These are phyloP conservation scores for Zingel zingel DNA, from an alignment of 2,113 vertebrate genomes.

Conservation along the genomic window DNA sequence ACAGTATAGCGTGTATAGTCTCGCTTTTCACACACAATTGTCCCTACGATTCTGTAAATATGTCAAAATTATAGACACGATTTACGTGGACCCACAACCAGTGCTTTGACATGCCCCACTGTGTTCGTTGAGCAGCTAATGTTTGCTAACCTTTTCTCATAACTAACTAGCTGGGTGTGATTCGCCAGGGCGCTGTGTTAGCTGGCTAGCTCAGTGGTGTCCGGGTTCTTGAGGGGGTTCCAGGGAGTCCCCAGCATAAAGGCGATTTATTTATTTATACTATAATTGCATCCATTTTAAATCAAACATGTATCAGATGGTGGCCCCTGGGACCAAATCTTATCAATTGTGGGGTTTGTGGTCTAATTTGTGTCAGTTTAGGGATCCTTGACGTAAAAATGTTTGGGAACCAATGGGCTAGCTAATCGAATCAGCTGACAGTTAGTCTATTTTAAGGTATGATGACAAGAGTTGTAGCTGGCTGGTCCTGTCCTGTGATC, in stretches of 20 bases:
- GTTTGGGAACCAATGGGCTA: too few species aligned
- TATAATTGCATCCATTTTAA: too few species aligned
- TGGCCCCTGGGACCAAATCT: too few species aligned
- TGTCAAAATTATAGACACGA: neutral
- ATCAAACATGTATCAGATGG: too few species aligned
- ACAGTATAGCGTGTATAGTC: neutral
- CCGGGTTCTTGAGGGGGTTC: too few species aligned
- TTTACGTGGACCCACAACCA: neutral
- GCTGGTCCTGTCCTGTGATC: conserved; percentile 33
- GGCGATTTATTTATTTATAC: too few species aligned
- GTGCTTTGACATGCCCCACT: too few species aligned
- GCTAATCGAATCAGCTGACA: conserved; percentile 32
- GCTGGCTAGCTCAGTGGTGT: neutral
- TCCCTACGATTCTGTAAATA: too few species aligned
- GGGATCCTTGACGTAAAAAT: too few species aligned
- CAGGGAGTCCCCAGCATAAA: too few species aligned
- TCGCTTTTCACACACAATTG: neutral
- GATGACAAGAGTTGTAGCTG: conserved; percentile 15
- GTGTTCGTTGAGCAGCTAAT: neutral
- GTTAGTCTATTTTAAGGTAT: conserved; percentile 46
- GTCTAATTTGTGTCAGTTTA: too few species aligned
- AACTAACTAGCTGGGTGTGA: conserved; percentile 2
- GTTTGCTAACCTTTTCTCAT: conserved; percentile 7
- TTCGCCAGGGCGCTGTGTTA: neutral
- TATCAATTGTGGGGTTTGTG: too few species aligned